A percentile compares a stretch with the other conserved stretches of the same genome.
phyloP scores from a whole-genome alignment of 2,797 vertebrate genomes.

The Falco columbarius region DNA sequence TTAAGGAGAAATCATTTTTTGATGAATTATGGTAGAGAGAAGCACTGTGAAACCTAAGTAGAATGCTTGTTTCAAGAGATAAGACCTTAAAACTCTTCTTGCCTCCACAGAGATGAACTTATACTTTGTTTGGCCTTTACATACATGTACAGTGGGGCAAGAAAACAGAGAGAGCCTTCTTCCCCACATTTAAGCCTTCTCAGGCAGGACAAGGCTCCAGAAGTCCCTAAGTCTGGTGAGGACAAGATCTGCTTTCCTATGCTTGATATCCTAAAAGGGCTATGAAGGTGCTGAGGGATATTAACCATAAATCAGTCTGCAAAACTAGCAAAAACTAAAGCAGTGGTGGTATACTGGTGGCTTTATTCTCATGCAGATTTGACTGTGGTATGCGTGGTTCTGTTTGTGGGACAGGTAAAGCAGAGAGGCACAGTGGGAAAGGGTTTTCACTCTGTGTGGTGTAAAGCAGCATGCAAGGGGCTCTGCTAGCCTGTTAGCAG shows the following conservation, averaged over 20 bases:
- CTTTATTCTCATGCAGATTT: neutral
- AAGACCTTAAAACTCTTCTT: neutral
- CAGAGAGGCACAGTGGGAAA: neutral
- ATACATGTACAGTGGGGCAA: neutral
- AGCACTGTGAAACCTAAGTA: neutral
- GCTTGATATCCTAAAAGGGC: neutral
- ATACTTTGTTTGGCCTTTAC: neutral
- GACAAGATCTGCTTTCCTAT: neutral
- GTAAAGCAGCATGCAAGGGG: neutral
- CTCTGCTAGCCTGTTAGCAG: neutral
- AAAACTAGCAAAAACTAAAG: neutral
- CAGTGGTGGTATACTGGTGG: neutral
- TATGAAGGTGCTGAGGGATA: neutral
- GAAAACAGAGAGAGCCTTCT: neutral
- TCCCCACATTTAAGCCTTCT: neutral
- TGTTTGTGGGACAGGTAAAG: neutral
- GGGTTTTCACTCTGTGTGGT: neutral
- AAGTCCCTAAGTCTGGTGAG: neutral
- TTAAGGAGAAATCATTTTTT: neutral
- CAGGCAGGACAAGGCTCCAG: neutral
- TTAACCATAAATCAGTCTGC: neutral
- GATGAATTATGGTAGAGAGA: neutral
- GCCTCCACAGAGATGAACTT: neutral
- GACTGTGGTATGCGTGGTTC: neutral
- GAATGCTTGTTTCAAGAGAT: neutral